A percentile compares a stretch with the other conserved stretches of the same genome.
These are phyloP conservation scores for Mimas tiliae DNA, from an alignment of 2,888 invertebrate species.

Conservation along the genomic window DNA sequence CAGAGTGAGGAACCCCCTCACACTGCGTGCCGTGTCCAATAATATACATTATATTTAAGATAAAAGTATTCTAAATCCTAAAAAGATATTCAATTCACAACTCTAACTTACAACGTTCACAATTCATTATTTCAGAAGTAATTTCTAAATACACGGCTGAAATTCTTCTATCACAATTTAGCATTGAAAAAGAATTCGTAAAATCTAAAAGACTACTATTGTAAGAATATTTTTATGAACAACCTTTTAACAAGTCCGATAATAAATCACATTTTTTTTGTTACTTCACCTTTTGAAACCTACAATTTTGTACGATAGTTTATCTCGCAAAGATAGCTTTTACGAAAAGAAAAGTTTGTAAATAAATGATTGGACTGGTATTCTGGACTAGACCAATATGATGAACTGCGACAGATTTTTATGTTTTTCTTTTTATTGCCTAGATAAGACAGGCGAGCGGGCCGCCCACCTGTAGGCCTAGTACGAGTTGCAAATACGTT, in stretches of 20 bases:
- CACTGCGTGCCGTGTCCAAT: no score
- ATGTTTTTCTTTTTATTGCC: no score
- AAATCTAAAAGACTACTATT: constrained; percentile 1
- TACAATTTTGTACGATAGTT: neutral
- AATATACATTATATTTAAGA: no score
- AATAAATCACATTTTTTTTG: constrained; percentile 15
- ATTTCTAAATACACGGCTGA: neutral
- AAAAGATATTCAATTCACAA: no score
- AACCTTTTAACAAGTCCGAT: neutral
- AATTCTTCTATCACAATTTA: neutral
- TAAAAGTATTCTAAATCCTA: no score
- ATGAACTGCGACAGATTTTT: neutral
- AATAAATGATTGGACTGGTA: neutral
- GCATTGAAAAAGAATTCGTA: neutral
- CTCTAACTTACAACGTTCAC: no score
- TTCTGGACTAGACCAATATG: neutral
- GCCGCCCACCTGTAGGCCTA: no score
- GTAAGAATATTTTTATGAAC: constrained; percentile 6
- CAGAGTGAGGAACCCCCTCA: no score
- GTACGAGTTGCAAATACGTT: no score
- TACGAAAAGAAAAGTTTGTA: neutral
- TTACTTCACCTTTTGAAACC: constrained; percentile 3
- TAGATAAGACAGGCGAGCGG: no score
- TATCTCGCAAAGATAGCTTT: neutral
- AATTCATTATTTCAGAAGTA: neutral